Percentiles rank a stretch among this genome's conserved stretches.
Evolutionary conservation across 2,797 vertebrate species (phyloP).

Genomic region (Coracias cyanogaster): DNA sequence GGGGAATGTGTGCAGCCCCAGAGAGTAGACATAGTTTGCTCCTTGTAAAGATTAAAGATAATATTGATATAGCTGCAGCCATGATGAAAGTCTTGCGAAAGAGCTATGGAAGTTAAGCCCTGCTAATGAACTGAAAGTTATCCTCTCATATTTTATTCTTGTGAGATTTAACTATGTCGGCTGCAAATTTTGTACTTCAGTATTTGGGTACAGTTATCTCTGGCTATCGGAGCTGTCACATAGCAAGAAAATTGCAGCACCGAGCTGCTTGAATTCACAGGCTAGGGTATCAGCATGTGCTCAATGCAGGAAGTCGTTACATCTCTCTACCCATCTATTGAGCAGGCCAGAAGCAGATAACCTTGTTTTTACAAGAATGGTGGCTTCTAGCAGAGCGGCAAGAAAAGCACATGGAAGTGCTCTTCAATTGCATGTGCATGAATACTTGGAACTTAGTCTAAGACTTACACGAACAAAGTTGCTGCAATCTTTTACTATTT

Average conservation of each 20-base stretch:
- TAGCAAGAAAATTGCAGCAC: not conserved
- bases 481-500: not conserved
- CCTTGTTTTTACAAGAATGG: not conserved
- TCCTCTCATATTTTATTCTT: not conserved
- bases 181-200: not conserved
- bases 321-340: not conserved
- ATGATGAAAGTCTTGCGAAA: not conserved
- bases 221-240: not conserved
- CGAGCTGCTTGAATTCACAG: not conserved
- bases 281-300: not conserved
- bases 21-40: not conserved
- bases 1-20: not conserved
- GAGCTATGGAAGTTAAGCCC: not conserved
- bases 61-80: not conserved
- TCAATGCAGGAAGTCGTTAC: constrained; percentile 1
- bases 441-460: not conserved
- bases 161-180: not conserved
- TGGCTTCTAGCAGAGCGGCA: not conserved
- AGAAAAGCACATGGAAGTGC: not conserved
- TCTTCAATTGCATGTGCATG: not conserved
- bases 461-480: not conserved
- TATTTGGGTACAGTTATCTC: not conserved
- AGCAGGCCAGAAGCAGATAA: not conserved
- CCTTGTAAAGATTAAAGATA: constrained; percentile 9
- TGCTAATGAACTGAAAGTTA: not conserved